A percentile compares a stretch with the other conserved stretches of the same genome.
phyloP scores from a whole-genome alignment of 2,888 invertebrate genomes.

The Salticus scenicus region DNA sequence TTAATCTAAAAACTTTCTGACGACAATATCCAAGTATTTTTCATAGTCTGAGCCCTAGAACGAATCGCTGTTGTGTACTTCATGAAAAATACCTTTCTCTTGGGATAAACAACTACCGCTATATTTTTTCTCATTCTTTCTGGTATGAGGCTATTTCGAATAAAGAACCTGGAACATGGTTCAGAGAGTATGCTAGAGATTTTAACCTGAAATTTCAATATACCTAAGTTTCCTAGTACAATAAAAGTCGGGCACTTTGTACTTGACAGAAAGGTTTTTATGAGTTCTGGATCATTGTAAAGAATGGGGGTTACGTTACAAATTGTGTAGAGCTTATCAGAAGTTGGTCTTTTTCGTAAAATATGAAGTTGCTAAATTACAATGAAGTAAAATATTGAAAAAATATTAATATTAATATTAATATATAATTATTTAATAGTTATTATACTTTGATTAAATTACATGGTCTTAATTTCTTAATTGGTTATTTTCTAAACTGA shows the following conservation, averaged over 20 bases:
- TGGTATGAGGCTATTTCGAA: neutral
- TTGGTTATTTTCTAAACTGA: too few relatives aligned
- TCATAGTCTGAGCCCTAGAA: neutral
- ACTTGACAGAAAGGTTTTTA: neutral
- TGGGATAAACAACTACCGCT: neutral
- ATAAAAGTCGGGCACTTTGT: neutral
- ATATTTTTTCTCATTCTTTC: neutral
- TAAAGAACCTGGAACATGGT: conserved; percentile 33
- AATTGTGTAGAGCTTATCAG: too few relatives aligned
- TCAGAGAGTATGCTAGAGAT: conserved; percentile 47
- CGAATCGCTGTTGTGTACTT: neutral
- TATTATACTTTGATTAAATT: too few relatives aligned
- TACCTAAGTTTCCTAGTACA: conserved; percentile 13
- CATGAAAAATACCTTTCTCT: neutral
- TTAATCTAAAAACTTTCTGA: conserved; percentile 7
- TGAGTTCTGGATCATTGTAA: neutral
- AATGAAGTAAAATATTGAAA: too few relatives aligned
- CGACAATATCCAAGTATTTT: neutral
- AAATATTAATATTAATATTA: too few relatives aligned
- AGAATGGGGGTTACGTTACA: neutral
- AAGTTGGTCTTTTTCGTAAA: too few relatives aligned
- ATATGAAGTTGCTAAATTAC: too few relatives aligned
- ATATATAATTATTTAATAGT: too few relatives aligned
- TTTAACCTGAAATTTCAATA: conserved; percentile 67
- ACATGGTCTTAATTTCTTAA: too few relatives aligned